Conservation (phyloP, 2,113 vertebrate species). For the Orthonyx spaldingii region DNA sequence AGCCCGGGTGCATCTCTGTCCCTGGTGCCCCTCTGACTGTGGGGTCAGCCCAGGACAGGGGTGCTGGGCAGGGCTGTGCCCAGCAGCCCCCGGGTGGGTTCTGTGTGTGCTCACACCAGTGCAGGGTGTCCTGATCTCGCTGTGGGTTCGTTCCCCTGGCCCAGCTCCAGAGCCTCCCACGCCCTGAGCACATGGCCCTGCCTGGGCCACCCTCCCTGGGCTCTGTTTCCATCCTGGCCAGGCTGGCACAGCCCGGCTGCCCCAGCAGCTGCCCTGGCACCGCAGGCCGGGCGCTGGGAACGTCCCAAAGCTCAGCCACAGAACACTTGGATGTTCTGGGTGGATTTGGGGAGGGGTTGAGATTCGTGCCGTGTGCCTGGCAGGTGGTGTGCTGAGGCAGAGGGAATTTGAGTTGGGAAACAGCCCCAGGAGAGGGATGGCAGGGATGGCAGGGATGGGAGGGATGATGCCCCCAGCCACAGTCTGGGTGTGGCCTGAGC, state of each 20-base stretch:
- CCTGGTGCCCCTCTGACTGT: neutral
- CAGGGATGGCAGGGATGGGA: no score
- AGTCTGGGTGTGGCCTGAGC: neutral
- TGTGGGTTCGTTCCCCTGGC: neutral
- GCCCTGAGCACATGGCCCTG: constrained; percentile 23
- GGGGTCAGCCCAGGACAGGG: neutral
- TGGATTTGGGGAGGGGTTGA: neutral
- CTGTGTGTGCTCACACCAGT: neutral
- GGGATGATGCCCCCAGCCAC: neutral
- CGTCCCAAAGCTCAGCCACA: neutral
- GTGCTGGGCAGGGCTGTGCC: neutral
- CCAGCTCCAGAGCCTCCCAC: neutral
- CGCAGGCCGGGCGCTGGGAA: neutral
- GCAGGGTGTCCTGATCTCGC: neutral
- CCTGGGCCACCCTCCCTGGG: neutral
- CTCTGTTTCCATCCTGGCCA: neutral
- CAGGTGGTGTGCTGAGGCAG: neutral
- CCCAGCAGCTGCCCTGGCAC: constrained; percentile 65
- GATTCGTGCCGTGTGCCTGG: constrained; percentile 12
- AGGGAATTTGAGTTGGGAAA: neutral
- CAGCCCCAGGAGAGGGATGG: neutral
- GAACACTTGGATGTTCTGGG: neutral
- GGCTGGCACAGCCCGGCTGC: constrained; percentile 64
- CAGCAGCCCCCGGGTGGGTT: neutral
- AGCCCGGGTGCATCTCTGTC: neutral